phyloP scores from a whole-genome alignment of 2,888 invertebrate genomes.

The Cosmorhoe ocellata region DNA sequence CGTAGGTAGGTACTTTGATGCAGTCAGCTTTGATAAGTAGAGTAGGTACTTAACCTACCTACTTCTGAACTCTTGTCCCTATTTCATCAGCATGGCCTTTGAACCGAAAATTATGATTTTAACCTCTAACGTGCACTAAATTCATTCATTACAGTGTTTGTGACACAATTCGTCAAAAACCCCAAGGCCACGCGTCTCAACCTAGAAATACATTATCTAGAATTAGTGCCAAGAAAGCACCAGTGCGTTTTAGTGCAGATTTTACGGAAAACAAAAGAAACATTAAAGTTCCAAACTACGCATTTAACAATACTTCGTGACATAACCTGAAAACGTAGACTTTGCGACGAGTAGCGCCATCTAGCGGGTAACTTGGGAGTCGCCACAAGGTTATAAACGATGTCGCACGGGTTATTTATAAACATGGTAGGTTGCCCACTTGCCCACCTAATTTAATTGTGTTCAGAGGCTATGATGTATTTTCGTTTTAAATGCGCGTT shows the following conservation, averaged over 20 bases:
- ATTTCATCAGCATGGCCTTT: too few species aligned
- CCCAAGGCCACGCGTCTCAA: too few species aligned
- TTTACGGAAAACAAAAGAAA: not conserved
- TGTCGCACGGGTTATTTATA: conserved; percentile 37
- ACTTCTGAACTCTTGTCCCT: too few species aligned
- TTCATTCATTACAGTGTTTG: too few species aligned
- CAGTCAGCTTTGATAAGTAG: too few species aligned
- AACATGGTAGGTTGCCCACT: conserved; percentile 36
- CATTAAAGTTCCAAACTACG: not conserved
- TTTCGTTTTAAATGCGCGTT: conserved; percentile 17
- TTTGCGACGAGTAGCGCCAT: conserved; percentile 57
- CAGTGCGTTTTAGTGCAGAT: not conserved
- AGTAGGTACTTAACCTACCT: too few species aligned
- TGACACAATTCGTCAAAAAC: too few species aligned
- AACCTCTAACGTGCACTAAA: too few species aligned
- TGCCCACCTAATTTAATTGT: conserved; percentile 43
- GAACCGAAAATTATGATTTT: too few species aligned
- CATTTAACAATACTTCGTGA: conserved; percentile 2
- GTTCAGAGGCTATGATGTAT: conserved; percentile 33
- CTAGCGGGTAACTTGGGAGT: conserved; percentile 63
- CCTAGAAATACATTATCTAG: too few species aligned
- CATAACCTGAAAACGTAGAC: conserved; percentile 21
- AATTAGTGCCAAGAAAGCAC: too few species aligned
- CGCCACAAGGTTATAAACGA: conserved; percentile 35
- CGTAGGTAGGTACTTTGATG: too few species aligned